Conservation (phyloP, 2,797 vertebrate genomes). For the Pseudomugil tenellus region DNA sequence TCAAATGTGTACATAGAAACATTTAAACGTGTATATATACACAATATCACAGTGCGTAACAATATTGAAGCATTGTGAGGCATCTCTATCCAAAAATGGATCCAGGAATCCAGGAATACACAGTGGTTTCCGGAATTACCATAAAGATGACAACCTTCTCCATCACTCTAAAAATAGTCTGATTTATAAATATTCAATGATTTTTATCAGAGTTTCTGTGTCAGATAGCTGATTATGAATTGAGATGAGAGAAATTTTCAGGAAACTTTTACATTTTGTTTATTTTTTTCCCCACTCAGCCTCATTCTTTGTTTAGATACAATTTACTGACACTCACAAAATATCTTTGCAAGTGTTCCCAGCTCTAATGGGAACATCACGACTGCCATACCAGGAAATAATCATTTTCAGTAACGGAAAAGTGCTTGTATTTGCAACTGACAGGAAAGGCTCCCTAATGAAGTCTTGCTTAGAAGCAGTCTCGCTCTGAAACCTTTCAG, state of each 20-base stretch:
- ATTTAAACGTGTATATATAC: too few species aligned
- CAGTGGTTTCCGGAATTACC: neutral
- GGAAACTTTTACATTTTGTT: constrained; percentile 20
- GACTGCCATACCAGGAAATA: neutral
- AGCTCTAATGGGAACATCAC: neutral
- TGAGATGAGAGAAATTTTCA: constrained; percentile 5
- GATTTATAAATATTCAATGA: constrained; percentile 24
- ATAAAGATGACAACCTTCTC: neutral
- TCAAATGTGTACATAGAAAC: too few species aligned
- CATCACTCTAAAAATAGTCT: constrained; percentile 4
- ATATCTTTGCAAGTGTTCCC: neutral
- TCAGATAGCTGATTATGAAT: neutral
- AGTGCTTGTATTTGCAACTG: neutral
- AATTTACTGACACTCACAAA: neutral
- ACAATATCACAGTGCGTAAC: too few species aligned
- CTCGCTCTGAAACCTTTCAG: neutral
- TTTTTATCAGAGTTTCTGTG: too few species aligned
- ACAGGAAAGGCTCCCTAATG: neutral
- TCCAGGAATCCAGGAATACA: neutral
- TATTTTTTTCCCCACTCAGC: neutral
- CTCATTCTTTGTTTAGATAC: neutral
- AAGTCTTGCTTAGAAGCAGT: neutral
- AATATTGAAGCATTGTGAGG: neutral
- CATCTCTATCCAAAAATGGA: neutral
- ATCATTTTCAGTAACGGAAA: neutral